Evolutionary conservation across 2,797 vertebrate genomes (phyloP).

Genomic region (Syndactyla subalaris): DNA sequence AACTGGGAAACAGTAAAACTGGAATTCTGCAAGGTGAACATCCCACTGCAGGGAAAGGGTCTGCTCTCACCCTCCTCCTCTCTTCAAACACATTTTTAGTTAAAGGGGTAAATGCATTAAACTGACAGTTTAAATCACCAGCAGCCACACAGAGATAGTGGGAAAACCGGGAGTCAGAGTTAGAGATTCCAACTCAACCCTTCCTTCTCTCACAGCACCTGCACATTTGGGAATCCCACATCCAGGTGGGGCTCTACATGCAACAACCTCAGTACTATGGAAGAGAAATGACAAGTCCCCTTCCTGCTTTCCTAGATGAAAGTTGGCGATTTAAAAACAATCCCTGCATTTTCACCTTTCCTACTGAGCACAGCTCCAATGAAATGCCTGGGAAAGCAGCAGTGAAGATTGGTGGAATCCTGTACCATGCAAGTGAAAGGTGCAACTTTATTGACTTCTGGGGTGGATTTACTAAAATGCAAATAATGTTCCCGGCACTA

Average conservation of each 20-base stretch:
- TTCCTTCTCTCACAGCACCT: not conserved
- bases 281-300: not conserved
- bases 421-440: not conserved
- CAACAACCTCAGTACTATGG: not conserved
- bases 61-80: not conserved
- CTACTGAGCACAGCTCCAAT: not conserved
- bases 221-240: not conserved
- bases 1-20: not conserved
- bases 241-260: not conserved
- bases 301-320: not conserved
- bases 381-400: not conserved
- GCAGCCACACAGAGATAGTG: not conserved
- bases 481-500: not conserved
- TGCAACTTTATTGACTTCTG: not conserved
- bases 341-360: not conserved
- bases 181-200: not conserved
- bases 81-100: not conserved
- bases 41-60: not conserved
- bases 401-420: not conserved
- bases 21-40: not conserved
- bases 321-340: not conserved
- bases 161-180: not conserved
- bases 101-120: constrained; percentile 4
- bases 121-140: not conserved
- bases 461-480: not conserved